These are phyloP conservation scores for Sebastes cheni DNA, from an alignment of 2,797 vertebrate species.

Conservation along the genomic window DNA sequence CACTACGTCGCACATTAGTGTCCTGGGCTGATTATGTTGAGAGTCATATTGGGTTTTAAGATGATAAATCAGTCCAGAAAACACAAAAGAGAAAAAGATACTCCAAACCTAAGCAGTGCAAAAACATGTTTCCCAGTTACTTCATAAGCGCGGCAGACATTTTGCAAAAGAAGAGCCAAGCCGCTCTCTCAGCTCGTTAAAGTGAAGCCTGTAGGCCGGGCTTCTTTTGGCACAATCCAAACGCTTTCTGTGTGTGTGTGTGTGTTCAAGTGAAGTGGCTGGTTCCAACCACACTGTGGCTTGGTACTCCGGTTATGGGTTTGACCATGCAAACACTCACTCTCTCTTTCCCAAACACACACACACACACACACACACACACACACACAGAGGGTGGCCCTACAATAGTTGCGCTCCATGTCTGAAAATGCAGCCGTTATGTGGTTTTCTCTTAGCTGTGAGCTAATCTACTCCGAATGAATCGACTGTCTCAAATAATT, in stretches of 20 bases:
- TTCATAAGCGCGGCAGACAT: slow-evolving; percentile 26
- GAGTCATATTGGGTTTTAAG: not conserved
- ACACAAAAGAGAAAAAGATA: not conserved
- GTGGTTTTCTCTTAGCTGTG: slow-evolving; percentile 38
- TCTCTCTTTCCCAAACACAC: slow-evolving; percentile 20
- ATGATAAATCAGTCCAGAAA: slow-evolving; percentile 13
- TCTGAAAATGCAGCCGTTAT: slow-evolving; percentile 25
- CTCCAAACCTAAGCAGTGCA: slow-evolving; percentile 32
- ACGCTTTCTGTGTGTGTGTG: slow-evolving; percentile 26
- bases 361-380: slow-evolving; percentile 27
- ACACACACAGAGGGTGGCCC: slow-evolving; percentile 49
- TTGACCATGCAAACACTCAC: slow-evolving; percentile 65
- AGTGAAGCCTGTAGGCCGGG: slow-evolving; percentile 31
- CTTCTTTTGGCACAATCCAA: slow-evolving; percentile 36
- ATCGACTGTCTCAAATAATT: slow-evolving; percentile 26
- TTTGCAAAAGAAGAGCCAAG: slow-evolving; percentile 31
- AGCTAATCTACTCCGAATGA: slow-evolving; percentile 30
- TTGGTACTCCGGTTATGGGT: slow-evolving; percentile 62
- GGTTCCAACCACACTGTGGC: slow-evolving; percentile 66
- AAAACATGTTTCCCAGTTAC: slow-evolving; percentile 37
- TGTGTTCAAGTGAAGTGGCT: slow-evolving; percentile 50
- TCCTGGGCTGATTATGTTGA: slow-evolving; percentile 10
- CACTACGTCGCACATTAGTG: not conserved
- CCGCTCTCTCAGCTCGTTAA: slow-evolving; percentile 45
- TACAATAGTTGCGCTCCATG: not conserved